Evolutionary conservation across 2,113 vertebrate species (phyloP), one percentile per base, ranked within the genome.

Genomic region (Xenopus borealis): DNA sequence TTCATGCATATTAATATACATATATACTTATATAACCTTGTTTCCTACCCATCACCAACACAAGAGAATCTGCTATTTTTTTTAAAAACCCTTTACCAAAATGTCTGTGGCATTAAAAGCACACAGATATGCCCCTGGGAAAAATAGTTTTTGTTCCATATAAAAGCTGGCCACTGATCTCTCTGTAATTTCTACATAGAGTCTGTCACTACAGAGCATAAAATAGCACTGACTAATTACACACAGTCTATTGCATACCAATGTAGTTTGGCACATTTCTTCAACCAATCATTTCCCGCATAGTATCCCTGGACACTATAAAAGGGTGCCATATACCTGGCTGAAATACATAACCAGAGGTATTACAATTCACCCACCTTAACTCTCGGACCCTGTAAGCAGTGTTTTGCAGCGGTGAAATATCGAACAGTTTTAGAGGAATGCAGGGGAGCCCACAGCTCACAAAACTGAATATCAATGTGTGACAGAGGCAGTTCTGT

Each of bases 381-480:
- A 11, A 9, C 55, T 18, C 23, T 30, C 67, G 59, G 44, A 5
- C 62, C 59, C 45, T 45, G 45, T 40, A 61, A 23, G 74, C 33
- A 47, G 59, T 77, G 61, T 69, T 70, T 70, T 59, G 50, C 74
- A 77, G 66, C 66, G 70, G 67, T 70, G 61, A 77, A 64, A 69
- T 70, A 77, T 70, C 40, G 59, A 70, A 77, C 61, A 19, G 66
- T 64, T 70, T 70, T 59, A 64, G 61, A 63, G 19, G 10, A 77
- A 30, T n/a, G 64, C 18, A 67, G 62, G 74, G 67, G 67, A 70
- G 66, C 47, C 74, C 33, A 50, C 66, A 70, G 66, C 67, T 70
- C 69, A 65, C 61, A 70, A 77, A 70, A 55, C 74, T 45, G 74
- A 70, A 70, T 69, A 77, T 77, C 66, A 77, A 64, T 70, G 67